Conservation (phyloP, 1,140 invertebrate genomes). For the Brachionus sp. region DNA sequence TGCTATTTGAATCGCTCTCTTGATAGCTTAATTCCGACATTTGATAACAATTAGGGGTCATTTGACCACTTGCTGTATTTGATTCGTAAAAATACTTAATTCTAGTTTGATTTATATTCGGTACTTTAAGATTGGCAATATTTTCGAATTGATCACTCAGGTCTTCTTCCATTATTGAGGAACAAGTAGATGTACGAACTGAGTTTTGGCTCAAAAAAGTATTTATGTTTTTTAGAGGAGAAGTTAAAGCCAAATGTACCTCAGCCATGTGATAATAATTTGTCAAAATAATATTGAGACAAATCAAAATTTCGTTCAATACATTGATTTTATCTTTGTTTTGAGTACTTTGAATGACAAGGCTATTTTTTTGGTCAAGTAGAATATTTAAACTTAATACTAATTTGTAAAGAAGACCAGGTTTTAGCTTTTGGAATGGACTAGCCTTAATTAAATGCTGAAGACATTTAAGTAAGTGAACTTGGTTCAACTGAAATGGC, state of each 20-base stretch:
- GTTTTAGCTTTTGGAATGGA: slow-evolving; percentile 37
- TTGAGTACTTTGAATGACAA: slow-evolving; percentile 1
- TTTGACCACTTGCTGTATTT: slow-evolving; percentile 36
- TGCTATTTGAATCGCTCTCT: not conserved
- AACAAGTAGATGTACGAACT: not conserved
- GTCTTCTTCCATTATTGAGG: slow-evolving; percentile 9
- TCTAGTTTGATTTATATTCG: slow-evolving; percentile 21
- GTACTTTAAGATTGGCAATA: not conserved
- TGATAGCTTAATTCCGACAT: not conserved
- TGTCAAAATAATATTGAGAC: not conserved
- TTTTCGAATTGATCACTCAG: not conserved
- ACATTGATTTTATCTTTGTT: not conserved
- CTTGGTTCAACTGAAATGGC: slow-evolving; percentile 10
- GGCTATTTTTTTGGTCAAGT: not conserved
- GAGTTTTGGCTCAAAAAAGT: not conserved
- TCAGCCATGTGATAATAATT: slow-evolving; percentile 32
- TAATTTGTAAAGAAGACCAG: slow-evolving; percentile 27
- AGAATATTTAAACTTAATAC: slow-evolving; percentile 7
- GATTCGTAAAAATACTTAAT: slow-evolving; percentile 27
- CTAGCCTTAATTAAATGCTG: slow-evolving; percentile 18
- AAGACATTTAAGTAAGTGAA: slow-evolving; percentile 24
- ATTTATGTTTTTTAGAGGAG: not conserved
- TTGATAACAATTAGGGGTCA: not conserved
- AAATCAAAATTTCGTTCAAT: slow-evolving; percentile 6
- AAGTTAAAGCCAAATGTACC: slow-evolving; percentile 16